Evolutionary conservation across 2,113 vertebrate genomes (phyloP).

Genomic region (Dipodomys stephensi): DNA sequence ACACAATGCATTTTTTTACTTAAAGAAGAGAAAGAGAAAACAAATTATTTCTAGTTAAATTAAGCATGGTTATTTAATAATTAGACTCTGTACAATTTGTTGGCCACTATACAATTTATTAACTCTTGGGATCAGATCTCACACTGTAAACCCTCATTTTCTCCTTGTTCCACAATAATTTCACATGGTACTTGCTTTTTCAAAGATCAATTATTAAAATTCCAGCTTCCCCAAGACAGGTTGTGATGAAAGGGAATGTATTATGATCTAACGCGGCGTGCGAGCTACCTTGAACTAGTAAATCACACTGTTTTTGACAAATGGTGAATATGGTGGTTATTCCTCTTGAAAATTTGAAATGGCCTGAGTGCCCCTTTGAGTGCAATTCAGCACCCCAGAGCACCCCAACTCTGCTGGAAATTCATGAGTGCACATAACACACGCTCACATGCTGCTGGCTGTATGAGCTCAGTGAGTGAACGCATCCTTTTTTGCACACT

Average conservation of each 20-base stretch:
- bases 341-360: conserved; percentile 45
- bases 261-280: background rate
- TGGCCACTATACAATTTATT: background rate
- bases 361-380: background rate
- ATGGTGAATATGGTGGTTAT: background rate
- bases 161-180: background rate
- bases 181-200: background rate
- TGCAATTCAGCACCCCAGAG: background rate
- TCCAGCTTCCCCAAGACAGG: conserved; percentile 6
- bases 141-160: background rate
- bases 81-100: background rate
- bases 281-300: background rate
- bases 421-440: fast-evolving
- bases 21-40: background rate
- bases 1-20: background rate
- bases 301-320: background rate
- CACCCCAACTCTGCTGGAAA: background rate
- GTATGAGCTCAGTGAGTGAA: background rate
- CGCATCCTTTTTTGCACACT: no score
- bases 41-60: background rate
- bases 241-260: conserved; percentile 32
- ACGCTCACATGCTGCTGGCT: background rate
- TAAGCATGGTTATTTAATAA: background rate
- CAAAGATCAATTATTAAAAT: background rate
- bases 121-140: background rate